Conservation (phyloP, 2,113 vertebrate species). For the Entomyzon cyanotis region DNA sequence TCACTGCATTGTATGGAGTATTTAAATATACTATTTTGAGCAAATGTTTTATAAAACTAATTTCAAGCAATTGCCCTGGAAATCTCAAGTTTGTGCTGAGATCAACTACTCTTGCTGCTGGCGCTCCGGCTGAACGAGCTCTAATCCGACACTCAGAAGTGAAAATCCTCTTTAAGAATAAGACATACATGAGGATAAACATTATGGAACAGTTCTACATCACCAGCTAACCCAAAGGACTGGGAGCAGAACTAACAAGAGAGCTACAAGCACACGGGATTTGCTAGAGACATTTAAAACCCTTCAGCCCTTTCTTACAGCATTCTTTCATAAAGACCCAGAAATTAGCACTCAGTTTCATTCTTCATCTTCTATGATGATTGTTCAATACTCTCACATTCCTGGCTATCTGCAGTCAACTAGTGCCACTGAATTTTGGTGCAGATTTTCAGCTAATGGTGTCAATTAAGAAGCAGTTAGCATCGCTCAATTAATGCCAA, state of each 20-base stretch:
- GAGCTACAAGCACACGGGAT: neutral
- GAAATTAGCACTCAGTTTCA: neutral
- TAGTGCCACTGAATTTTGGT: neutral
- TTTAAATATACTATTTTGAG: neutral
- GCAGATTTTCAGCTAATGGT: neutral
- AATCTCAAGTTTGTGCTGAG: conserved; percentile 52
- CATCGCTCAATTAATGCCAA: conserved; percentile 12
- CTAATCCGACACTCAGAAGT: conserved; percentile 40
- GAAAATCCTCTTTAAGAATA: conserved; percentile 46
- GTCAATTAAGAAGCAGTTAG: conserved; percentile 30
- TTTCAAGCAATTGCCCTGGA: conserved; percentile 35
- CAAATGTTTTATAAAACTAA: conserved; percentile 34
- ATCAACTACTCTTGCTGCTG: neutral
- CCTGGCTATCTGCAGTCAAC: neutral
- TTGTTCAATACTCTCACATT: neutral
- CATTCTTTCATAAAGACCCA: neutral
- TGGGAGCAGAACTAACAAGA: neutral
- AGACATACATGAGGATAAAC: conserved; percentile 25
- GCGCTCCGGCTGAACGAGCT: neutral
- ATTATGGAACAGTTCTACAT: neutral
- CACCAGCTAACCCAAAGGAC: neutral
- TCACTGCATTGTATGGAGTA: neutral
- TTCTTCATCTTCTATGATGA: neutral
- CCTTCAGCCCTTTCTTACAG: neutral
- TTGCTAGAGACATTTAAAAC: neutral